These are phyloP conservation scores for Grus americana DNA, from an alignment of 2,113 vertebrate genomes.

Conservation along the genomic window DNA sequence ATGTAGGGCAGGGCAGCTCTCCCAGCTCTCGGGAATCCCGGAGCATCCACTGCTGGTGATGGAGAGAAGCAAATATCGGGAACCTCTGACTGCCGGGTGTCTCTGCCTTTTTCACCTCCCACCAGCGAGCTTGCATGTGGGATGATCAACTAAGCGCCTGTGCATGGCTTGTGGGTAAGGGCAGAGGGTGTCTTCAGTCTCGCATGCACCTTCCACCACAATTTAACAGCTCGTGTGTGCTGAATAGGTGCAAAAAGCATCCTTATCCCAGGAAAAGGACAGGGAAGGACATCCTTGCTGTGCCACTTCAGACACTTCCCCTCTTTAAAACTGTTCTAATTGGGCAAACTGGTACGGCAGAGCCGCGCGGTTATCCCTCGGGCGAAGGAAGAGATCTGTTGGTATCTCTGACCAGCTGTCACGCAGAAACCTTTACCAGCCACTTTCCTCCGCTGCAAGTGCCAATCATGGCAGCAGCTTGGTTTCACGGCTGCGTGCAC, in stretches of 20 bases:
- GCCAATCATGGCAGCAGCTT: neutral
- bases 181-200: neutral
- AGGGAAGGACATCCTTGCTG: neutral
- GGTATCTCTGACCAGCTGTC: neutral
- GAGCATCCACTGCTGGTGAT: neutral
- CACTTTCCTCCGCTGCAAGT: rapidly evolving
- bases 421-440: neutral
- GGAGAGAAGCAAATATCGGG: neutral
- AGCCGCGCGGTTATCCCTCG: rapidly evolving
- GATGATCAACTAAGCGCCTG: neutral
- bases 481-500: neutral
- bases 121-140: rapidly evolving
- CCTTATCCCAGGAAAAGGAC: rapidly evolving
- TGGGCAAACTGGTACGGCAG: neutral
- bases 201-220: neutral
- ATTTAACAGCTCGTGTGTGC: neutral
- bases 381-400: neutral
- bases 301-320: neutral
- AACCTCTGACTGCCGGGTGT: neutral
- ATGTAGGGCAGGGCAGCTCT: neutral
- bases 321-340: neutral
- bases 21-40: neutral
- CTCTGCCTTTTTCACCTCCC: neutral
- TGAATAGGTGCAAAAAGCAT: neutral
- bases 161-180: neutral